Conservation (phyloP, 2,888 invertebrate species). For the Perizoma affinitatum region DNA sequence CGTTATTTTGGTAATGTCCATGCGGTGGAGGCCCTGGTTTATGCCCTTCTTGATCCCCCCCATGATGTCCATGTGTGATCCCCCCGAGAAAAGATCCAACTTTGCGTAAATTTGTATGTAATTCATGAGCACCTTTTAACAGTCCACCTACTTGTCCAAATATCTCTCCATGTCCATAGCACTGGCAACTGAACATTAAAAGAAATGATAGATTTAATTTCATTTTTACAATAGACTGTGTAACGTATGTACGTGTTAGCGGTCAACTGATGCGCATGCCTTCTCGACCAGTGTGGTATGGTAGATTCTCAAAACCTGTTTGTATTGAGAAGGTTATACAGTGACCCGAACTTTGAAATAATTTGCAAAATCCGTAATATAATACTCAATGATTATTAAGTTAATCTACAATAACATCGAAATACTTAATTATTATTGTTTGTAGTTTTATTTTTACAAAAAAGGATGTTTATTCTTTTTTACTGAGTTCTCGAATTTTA, state of each 20-base stretch:
- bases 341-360: conserved; percentile 22
- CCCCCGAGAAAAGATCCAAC: conserved; percentile 56
- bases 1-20: conserved; percentile 30
- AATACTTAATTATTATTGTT: no score
- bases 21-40: conserved; percentile 18
- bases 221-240: conserved; percentile 15
- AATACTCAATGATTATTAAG: no score
- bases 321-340: conserved; percentile 33
- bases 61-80: conserved; percentile 45
- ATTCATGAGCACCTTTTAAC: conserved; percentile 47
- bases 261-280: conserved; percentile 52
- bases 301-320: conserved; percentile 47
- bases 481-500: no score
- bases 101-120: conserved; percentile 50
- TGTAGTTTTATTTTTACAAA: no score
- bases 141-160: conserved; percentile 41
- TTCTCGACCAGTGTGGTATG: conserved; percentile 43
- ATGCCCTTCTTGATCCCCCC: conserved; percentile 28
- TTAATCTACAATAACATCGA: no score
- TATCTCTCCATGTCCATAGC: conserved; percentile 42
- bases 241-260: conserved; percentile 32
- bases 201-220: conserved; percentile 42
- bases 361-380: conserved; percentile 9
- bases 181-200: conserved; percentile 41
- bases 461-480: no score